Conservation (phyloP, 2,797 vertebrate species). For the Okamejei kenojei region DNA sequence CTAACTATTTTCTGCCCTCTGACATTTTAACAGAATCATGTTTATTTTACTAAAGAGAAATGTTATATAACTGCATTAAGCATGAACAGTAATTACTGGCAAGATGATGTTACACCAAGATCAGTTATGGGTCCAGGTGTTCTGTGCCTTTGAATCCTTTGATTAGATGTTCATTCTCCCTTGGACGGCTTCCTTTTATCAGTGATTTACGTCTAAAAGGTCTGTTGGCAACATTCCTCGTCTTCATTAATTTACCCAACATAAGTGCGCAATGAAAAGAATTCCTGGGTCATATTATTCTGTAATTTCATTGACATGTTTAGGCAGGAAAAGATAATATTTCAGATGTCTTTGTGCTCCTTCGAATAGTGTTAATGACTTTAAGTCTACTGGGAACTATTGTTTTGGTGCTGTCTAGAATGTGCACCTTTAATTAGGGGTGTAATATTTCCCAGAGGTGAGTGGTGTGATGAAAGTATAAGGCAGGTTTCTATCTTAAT, state of each 20-base stretch:
- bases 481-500: conserved; percentile 65
- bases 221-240: conserved; percentile 42
- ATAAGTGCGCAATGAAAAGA: conserved; percentile 43
- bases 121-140: neutral
- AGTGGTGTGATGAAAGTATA: conserved; percentile 59
- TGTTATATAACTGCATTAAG: neutral
- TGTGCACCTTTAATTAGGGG: conserved; percentile 60
- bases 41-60: neutral
- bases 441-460: conserved; percentile 65
- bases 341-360: conserved; percentile 45
- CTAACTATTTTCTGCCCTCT: neutral
- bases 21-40: neutral
- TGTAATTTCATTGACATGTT: conserved; percentile 45
- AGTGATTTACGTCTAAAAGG: conserved; percentile 39
- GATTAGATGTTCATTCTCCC: neutral
- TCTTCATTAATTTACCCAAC: conserved; percentile 47
- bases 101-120: neutral
- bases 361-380: conserved; percentile 53
- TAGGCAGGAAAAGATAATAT: conserved; percentile 44
- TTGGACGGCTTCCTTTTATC: conserved; percentile 40
- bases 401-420: conserved; percentile 44
- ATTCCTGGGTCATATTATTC: conserved; percentile 39
- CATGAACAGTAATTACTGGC: neutral
- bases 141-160: conserved; percentile 4
- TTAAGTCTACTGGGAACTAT: conserved; percentile 56